A percentile compares a stretch with the other conserved stretches of the same genome.
phyloP scores from a whole-genome alignment of 2,113 vertebrate genomes.

The Climacteris rufus region DNA sequence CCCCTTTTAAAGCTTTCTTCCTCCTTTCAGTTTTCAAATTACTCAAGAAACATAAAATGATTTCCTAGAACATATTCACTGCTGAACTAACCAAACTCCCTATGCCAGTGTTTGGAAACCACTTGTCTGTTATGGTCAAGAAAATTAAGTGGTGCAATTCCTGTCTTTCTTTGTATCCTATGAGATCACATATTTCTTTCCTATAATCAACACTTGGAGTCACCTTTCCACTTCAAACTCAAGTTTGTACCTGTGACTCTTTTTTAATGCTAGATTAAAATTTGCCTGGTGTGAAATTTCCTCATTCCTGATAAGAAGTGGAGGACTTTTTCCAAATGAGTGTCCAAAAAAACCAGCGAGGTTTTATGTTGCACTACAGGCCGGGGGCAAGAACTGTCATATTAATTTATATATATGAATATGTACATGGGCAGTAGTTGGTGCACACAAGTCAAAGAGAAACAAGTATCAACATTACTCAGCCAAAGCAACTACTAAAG shows the following conservation, averaged over 20 bases:
- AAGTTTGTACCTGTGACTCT: background rate
- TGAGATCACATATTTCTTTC: background rate
- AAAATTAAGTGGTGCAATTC: background rate
- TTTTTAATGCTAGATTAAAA: background rate
- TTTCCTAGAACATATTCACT: background rate
- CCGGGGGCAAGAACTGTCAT: background rate
- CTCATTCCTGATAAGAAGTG: background rate
- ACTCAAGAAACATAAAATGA: background rate
- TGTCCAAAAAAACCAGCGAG: background rate
- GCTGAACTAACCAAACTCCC: background rate
- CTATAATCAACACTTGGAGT: rapidly evolving
- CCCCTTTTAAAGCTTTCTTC: background rate
- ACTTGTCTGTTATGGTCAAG: background rate
- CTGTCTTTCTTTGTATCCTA: background rate
- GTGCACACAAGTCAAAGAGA: background rate
- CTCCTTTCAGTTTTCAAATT: background rate
- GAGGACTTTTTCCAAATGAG: background rate
- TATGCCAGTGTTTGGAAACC: background rate
- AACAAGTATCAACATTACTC: background rate
- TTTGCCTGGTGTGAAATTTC: background rate
- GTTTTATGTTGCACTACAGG: background rate
- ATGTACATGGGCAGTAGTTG: rapidly evolving
- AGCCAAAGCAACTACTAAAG: background rate
- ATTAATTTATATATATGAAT: too few species aligned
- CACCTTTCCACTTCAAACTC: background rate